Conservation (phyloP, 1,140 invertebrate species). For the Solen grandis region DNA sequence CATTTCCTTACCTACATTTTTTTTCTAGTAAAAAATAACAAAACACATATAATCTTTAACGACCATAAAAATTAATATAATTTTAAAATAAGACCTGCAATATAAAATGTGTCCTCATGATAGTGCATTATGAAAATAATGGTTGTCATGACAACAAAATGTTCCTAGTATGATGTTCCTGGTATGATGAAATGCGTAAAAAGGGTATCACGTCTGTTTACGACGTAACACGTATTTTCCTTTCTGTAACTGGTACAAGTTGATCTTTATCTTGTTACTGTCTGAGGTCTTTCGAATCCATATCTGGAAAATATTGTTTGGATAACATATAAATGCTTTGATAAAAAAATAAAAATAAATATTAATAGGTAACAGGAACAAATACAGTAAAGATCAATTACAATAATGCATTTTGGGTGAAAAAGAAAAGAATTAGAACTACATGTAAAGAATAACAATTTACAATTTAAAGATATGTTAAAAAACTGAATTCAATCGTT, state of each 20-base stretch:
- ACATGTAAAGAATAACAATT: too few relatives aligned
- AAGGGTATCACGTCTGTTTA: slow-evolving; percentile 48
- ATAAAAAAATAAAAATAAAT: neutral
- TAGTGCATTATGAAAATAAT: neutral
- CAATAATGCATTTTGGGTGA: too few relatives aligned
- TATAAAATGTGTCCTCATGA: neutral
- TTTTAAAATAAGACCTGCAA: neutral
- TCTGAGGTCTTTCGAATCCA: slow-evolving; percentile 93
- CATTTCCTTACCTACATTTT: too few relatives aligned
- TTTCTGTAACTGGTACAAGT: slow-evolving; percentile 90
- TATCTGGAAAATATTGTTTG: slow-evolving; percentile 91
- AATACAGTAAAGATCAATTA: too few relatives aligned
- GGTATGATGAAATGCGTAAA: neutral
- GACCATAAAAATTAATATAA: neutral
- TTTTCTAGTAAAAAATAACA: too few relatives aligned
- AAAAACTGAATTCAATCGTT: too few relatives aligned
- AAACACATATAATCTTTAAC: too few relatives aligned
- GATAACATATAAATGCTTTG: slow-evolving; percentile 60
- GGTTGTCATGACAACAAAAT: neutral
- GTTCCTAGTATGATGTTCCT: neutral
- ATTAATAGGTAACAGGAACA: neutral
- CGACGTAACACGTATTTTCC: slow-evolving; percentile 94
- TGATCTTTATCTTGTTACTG: slow-evolving; percentile 91
- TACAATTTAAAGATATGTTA: too few relatives aligned
- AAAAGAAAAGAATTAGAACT: too few relatives aligned